Evolutionary conservation across 1,140 invertebrate genomes (phyloP), one percentile per base, ranked within the genome.

Genomic region (Anthonomus grandis): DNA sequence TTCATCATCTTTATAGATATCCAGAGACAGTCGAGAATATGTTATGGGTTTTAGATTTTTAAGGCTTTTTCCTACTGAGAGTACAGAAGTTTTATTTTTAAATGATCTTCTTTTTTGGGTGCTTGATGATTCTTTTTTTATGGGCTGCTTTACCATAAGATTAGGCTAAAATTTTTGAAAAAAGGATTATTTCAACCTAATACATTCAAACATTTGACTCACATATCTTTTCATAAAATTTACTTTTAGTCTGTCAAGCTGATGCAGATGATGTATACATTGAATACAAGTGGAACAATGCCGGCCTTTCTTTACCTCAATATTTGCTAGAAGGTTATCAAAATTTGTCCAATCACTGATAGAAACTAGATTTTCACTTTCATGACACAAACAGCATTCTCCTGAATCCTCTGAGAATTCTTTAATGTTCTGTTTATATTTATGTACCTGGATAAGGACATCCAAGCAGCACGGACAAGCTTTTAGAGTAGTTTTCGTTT

Each of bases 151-250:
- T 18, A 48, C 10, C 22, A 3, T 18, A 1, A 48, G 27, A 5
- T 34, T n/a, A 34, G 46, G 46, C 46, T 48, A 48, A 48, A 48
- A 48, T 48, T 31, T 8, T 31, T 8, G 6, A 31, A 8, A 8
- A 8, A 31, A 31, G 27, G 27, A 8, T 8, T 8, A 6, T 31
- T 31, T 31, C 27, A 31, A n/a, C n/a, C n/a, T 6, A 31, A 31
- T 31, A 31, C 6, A 6, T 8, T 6, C 5, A 19, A 44, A 19
- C 3, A 10, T 9, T 3, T 34, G 31, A 48, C 46, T 48, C 36
- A 48, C 46, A 36, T 34, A 48, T 48, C 36, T 48, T 19, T 48
- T 48, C 4, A 48, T 15, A 2, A 48, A 25, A 48, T 48, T 48
- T 2, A 15, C 15, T 34, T 34, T 48, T 34, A 48, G 31, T 25